Percentiles rank a stretch among this genome's conserved stretches.
phyloP scores from a whole-genome alignment of 2,888 invertebrate species.

The Ochlodes sylvanus region DNA sequence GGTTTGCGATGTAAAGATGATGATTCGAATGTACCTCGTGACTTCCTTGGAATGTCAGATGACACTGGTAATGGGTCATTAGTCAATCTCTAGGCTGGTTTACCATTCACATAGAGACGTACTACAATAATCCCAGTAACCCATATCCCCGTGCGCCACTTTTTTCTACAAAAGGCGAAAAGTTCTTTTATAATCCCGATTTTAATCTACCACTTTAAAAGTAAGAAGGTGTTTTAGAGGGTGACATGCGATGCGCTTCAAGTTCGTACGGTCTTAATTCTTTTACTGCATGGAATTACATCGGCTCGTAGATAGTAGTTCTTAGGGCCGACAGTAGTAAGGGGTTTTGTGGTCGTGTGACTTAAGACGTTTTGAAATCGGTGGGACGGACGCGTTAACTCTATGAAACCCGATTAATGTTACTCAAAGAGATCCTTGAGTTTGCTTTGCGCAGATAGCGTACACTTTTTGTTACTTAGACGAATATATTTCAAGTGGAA shows the following conservation, averaged over 20 bases:
- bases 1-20: too few relatives aligned
- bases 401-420: constrained; percentile 78
- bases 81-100: too few relatives aligned
- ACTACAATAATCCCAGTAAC: too few relatives aligned
- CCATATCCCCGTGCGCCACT: background rate
- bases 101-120: too few relatives aligned
- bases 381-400: constrained; percentile 42
- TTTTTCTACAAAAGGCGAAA: constrained; percentile 18
- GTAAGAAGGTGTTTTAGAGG: constrained; percentile 39
- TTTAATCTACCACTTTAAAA: constrained; percentile 40
- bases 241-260: constrained; percentile 41
- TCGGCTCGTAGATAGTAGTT: background rate
- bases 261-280: constrained; percentile 41
- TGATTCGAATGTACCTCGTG: too few relatives aligned
- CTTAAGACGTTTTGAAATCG: constrained; percentile 39
- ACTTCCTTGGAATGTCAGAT: too few relatives aligned
- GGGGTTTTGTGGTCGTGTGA: constrained; percentile 14
- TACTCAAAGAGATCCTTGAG: constrained; percentile 78
- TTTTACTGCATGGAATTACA: constrained; percentile 34
- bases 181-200: constrained; percentile 29
- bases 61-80: too few relatives aligned
- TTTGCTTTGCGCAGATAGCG: constrained; percentile 66
- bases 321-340: constrained; percentile 4
- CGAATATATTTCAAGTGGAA: constrained; percentile 66
- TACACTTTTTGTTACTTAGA: constrained; percentile 82